A percentile compares a stretch with the other conserved stretches of the same genome.
Conservation (phyloP, 2,888 invertebrate species). For the Tenthredo livida region DNA sequence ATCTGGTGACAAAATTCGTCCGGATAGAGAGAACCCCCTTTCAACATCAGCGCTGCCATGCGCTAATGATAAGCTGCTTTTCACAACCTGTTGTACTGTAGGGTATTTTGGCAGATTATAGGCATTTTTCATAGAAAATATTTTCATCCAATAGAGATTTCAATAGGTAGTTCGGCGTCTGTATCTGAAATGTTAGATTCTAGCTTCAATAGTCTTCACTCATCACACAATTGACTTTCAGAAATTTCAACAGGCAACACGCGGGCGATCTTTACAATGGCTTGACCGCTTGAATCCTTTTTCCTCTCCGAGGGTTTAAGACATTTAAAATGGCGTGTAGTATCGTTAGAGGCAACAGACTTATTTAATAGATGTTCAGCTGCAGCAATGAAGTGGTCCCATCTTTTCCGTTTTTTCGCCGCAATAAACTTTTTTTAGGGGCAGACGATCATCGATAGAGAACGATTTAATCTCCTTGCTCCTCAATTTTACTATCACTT, state of each 20-base stretch:
- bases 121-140: not conserved
- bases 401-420: not conserved
- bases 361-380: not conserved
- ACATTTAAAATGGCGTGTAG: not conserved
- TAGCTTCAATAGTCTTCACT: not conserved
- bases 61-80: constrained; percentile 18
- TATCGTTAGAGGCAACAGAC: not conserved
- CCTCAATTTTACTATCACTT: not conserved
- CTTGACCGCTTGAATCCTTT: no score
- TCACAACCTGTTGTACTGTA: not conserved
- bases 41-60: constrained; percentile 51
- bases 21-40: constrained; percentile 38
- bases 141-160: not conserved
- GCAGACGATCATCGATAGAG: not conserved
- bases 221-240: not conserved
- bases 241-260: not conserved
- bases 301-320: not conserved
- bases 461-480: not conserved
- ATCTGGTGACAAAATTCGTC: constrained; percentile 30
- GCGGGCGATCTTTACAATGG: not conserved
- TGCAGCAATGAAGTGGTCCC: not conserved
- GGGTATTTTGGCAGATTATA: constrained; percentile 17
- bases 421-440: not conserved
- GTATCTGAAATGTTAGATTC: not conserved
- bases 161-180: not conserved